Evolutionary conservation across 1,140 invertebrate genomes (phyloP).

Genomic region (Drosophila gunungcola): DNA sequence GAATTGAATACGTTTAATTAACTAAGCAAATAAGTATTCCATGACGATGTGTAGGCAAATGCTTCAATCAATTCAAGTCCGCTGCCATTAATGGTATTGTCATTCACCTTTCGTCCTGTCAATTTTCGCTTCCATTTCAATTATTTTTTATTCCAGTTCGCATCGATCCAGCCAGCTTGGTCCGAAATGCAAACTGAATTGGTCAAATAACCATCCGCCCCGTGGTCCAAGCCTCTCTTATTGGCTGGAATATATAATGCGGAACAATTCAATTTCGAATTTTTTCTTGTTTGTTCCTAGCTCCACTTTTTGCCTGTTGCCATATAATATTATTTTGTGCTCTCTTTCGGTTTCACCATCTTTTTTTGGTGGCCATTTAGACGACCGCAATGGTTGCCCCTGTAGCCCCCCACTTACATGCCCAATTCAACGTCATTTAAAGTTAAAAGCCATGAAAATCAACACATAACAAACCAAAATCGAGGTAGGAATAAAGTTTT

Average conservation of each 20-base stretch:
- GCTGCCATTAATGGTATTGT: constrained; percentile 31
- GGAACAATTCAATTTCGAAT: constrained; percentile 59
- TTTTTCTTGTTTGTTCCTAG: constrained; percentile 35
- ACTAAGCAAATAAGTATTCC: constrained; percentile 25
- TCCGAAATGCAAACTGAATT: constrained; percentile 23
- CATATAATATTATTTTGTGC: constrained; percentile 62
- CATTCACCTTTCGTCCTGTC: constrained; percentile 43
- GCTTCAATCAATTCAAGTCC: constrained; percentile 16
- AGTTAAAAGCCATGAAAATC: constrained; percentile 71
- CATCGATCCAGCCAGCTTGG: constrained; percentile 17
- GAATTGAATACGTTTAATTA: constrained; percentile 13
- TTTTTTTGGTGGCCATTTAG: constrained; percentile 66
- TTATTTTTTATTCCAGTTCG: constrained; percentile 35
- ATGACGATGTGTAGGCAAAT: not conserved
- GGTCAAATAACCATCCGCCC: not conserved
- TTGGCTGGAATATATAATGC: constrained; percentile 42
- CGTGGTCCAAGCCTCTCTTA: not conserved
- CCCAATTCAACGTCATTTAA: constrained; percentile 53
- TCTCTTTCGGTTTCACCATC: not conserved
- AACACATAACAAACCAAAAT: constrained; percentile 49
- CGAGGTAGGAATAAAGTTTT: constrained; percentile 45
- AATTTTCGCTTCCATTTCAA: constrained; percentile 45
- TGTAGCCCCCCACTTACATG: not conserved
- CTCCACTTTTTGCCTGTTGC: constrained; percentile 14
- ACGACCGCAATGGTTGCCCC: constrained; percentile 51